phyloP scores from a whole-genome alignment of 1,140 invertebrate genomes.

The Cydia splendana region DNA sequence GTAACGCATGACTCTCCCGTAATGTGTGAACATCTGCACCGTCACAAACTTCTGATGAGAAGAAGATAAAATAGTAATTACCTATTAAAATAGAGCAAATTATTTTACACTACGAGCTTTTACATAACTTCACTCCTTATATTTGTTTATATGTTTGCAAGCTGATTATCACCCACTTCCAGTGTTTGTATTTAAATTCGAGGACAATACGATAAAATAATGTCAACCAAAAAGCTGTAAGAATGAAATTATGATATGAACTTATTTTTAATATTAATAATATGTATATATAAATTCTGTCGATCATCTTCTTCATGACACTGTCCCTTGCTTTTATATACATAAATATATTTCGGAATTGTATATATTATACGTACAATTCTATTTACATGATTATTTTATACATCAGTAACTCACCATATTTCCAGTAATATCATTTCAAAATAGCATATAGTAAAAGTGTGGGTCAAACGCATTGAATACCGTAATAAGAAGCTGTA shows the following conservation, averaged over 20 bases:
- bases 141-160: conserved; percentile 4
- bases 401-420: neutral
- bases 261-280: conserved; percentile 3
- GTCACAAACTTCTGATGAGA: conserved; percentile 34
- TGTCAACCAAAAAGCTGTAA: neutral
- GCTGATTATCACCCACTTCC: neutral
- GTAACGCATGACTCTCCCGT: neutral
- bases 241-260: neutral
- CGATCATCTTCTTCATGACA: neutral
- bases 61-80: conserved; percentile 5
- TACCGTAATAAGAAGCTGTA: neutral
- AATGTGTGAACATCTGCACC: conserved; percentile 33
- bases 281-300: neutral
- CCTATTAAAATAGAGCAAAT: conserved; percentile 1
- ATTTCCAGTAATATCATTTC: conserved; percentile 3
- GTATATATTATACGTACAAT: conserved; percentile 10
- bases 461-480: neutral
- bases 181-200: neutral
- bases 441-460: neutral
- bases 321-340: neutral
- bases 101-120: conserved; percentile 19
- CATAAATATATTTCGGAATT: neutral
- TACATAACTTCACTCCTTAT: neutral
- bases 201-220: neutral
- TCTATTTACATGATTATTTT: neutral